Evolutionary conservation across 2,888 invertebrate species (phyloP).

Genomic region (Geophilus truncorum): DNA sequence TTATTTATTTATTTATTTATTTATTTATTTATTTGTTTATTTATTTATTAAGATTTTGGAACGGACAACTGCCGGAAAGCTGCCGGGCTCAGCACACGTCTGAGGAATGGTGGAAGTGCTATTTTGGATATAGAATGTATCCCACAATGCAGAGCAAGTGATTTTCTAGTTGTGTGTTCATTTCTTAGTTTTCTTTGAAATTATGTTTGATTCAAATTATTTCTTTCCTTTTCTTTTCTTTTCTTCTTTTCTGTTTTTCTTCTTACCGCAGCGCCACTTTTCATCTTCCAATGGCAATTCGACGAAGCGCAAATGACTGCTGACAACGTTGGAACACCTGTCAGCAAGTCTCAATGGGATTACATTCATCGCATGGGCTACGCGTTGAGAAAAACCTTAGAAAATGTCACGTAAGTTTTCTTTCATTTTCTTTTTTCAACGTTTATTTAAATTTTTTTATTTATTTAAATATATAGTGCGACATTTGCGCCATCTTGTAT

Average conservation of each 20-base stretch:
- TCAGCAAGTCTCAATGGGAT: conserved; percentile 86
- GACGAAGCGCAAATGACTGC: conserved; percentile 92
- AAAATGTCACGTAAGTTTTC: conserved; percentile 64
- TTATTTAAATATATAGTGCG: conserved; percentile 53
- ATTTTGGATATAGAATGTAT: conserved; percentile 83
- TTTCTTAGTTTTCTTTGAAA: background rate
- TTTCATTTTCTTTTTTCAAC: background rate
- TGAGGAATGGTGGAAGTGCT: conserved; percentile 81
- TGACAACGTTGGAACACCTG: conserved; percentile 83
- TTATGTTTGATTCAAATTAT: no score
- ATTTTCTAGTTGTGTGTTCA: background rate
- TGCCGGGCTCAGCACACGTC: conserved; percentile 63
- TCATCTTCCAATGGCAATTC: conserved; percentile 91
- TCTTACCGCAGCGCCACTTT: conserved; percentile 79
- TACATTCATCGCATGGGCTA: conserved; percentile 87
- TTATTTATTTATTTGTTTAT: no score
- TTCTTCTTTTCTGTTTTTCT: no score
- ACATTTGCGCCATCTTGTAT: conserved; percentile 91
- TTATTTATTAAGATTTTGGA: conserved; percentile 58
- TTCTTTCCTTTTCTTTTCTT: no score
- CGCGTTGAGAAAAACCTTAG: conserved; percentile 71
- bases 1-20: background rate
- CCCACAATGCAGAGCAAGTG: conserved; percentile 70
- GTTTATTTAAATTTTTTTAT: conserved; percentile 11
- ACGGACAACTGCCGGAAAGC: conserved; percentile 69